Conservation (phyloP, 2,113 vertebrate species). For the Osmerus eperlanus region DNA sequence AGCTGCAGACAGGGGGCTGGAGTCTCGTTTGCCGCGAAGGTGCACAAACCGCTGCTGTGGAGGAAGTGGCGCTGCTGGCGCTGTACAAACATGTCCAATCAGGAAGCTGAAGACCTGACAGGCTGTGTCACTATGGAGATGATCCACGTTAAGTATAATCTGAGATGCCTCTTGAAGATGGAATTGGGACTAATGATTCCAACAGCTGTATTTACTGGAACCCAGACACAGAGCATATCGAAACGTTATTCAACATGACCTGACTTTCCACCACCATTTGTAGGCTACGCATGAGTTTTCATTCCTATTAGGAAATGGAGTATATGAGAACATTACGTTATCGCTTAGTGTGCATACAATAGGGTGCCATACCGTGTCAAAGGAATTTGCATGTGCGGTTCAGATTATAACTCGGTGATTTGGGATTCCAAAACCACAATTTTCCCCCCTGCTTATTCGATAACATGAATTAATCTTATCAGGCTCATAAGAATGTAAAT, state of each 20-base stretch:
- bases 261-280: conserved; percentile 2
- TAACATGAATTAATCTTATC: conserved; percentile 54
- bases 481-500: conserved; percentile 36
- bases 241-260: neutral
- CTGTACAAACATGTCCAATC: conserved; percentile 13
- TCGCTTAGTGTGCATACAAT: conserved; percentile 12
- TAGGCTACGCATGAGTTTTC: conserved; percentile 19
- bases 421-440: conserved; percentile 7
- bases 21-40: conserved; percentile 41
- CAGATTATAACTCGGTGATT: conserved; percentile 30
- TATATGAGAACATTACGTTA: conserved; percentile 9
- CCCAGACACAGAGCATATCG: conserved; percentile 2
- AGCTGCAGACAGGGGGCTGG: conserved; percentile 49
- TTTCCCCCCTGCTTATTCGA: conserved; percentile 22
- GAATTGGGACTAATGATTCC: conserved; percentile 29
- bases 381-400: conserved; percentile 20
- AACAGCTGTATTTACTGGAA: conserved; percentile 1
- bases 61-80: conserved; percentile 25
- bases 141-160: conserved; percentile 23
- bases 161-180: conserved; percentile 13
- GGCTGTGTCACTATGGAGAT: conserved; percentile 7
- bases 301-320: conserved; percentile 15
- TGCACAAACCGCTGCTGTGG: conserved; percentile 24
- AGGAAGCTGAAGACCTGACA: conserved; percentile 20
- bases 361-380: neutral